phyloP scores from a whole-genome alignment of 2,888 invertebrate genomes.

The Melanargia galathea region DNA sequence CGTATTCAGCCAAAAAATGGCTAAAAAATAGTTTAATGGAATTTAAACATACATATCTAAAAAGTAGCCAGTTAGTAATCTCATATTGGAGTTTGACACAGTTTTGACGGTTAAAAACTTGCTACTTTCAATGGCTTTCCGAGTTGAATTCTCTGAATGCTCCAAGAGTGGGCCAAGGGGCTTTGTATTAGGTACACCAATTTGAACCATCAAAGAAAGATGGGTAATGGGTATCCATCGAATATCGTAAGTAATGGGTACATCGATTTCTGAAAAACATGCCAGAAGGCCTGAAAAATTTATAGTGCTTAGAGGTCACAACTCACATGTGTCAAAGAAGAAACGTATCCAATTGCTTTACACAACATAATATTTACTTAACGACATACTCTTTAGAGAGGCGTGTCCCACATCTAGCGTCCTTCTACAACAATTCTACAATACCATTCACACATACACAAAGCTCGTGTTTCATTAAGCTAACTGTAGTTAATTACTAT shows the following conservation, averaged over 20 bases:
- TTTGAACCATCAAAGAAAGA: neutral
- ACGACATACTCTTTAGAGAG: neutral
- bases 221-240: neutral
- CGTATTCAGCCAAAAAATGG: neutral
- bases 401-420: neutral
- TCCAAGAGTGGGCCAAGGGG: too few relatives aligned
- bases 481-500: neutral
- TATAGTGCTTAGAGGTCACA: neutral
- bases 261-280: neutral
- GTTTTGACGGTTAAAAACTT: neutral
- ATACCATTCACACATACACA: neutral
- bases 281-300: neutral
- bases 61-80: neutral
- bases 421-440: neutral
- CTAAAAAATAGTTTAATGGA: too few relatives aligned
- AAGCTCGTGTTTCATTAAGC: constrained; percentile 3
- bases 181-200: neutral
- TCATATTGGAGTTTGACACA: neutral
- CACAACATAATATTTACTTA: neutral
- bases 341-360: neutral
- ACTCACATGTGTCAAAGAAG: too few relatives aligned
- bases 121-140: neutral
- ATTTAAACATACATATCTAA: too few relatives aligned
- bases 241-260: neutral
- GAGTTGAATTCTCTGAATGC: too few relatives aligned